phyloP scores from a whole-genome alignment of 2,113 vertebrate genomes.

The Pantherophis guttatus region DNA sequence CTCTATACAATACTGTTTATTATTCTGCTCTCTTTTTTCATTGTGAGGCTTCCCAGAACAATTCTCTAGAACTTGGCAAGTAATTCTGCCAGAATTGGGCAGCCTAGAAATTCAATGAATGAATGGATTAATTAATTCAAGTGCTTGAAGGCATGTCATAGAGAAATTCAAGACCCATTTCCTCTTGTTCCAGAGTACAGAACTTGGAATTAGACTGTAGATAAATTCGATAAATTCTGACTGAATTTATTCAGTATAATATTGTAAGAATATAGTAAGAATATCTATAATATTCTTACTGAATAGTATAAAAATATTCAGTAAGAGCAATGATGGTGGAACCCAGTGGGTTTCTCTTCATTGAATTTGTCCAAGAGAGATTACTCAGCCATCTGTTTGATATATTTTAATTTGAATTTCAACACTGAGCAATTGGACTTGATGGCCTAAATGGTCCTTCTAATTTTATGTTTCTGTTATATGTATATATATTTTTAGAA shows the following conservation, averaged over 20 bases:
- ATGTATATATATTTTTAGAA: background rate
- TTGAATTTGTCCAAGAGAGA: background rate
- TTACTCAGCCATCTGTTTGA: background rate
- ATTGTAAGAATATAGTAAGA: too few relatives aligned
- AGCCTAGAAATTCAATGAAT: background rate
- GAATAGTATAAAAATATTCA: background rate
- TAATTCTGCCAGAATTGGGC: background rate
- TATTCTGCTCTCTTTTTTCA: background rate
- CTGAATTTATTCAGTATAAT: background rate
- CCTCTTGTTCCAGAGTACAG: background rate
- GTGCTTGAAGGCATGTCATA: background rate
- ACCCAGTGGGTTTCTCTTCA: background rate
- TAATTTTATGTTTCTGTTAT: background rate
- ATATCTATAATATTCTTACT: too few relatives aligned
- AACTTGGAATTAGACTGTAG: background rate
- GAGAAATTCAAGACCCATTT: background rate
- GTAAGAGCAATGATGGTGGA: background rate
- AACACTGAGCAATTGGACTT: background rate
- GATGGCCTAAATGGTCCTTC: background rate
- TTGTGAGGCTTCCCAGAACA: background rate
- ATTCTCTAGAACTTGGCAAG: background rate
- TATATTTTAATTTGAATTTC: background rate
- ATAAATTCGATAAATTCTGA: background rate
- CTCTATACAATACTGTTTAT: background rate
- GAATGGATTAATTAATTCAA: background rate